Base-by-base conservation (phyloP, 2,797 vertebrate species). In the Manis crassicaudata region DNA sequence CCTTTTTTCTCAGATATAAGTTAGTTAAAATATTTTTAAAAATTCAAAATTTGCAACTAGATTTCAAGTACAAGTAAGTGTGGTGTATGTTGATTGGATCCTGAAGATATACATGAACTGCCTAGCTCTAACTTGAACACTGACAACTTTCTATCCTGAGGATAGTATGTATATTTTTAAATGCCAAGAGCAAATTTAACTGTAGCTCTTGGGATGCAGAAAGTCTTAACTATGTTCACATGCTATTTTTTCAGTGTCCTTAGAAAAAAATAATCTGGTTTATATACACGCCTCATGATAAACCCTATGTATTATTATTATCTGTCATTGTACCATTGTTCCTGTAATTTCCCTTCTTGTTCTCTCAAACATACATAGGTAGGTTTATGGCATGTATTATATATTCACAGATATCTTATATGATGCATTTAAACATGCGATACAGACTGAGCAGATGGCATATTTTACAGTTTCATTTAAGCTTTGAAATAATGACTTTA, bases 131-230 rank as follows among this genome's bases (percentile, higher is more conserved):
- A 62, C 62, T 79, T 65, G n/a, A 95, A 70, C 63, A 92, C n/a
- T 90, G 93, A 92, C 60, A 95, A 82, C 29, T 58, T 83, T 93
- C 85, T 93, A 82, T 94, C 77, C 85, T 93, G 46, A 92, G 76
- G 75, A 96, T 72, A 85, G 40, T 79, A 46, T 92, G 37, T 85
- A 10, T 95, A 65, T 94, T 72, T 92, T 92, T 82, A 83, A 84
- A 94, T 89, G 95, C 92, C 88, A 92, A 92, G 90, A 86, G 73
- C 73, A 93, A 93, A 93, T 94, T 84, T 96, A 95, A 91, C 32
- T 87, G 52, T 60, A 90, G 56, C 76, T 86, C 10, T 83, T 94
- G 32, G 29, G 67, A 90, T 56, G 4, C 43, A 90, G 54, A 76
- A 65, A 83, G 7, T 86, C 35, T 81, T 52, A 88, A 85, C 65